Conservation (phyloP, 2,797 vertebrate genomes). For the Pogoniulus pusillus region DNA sequence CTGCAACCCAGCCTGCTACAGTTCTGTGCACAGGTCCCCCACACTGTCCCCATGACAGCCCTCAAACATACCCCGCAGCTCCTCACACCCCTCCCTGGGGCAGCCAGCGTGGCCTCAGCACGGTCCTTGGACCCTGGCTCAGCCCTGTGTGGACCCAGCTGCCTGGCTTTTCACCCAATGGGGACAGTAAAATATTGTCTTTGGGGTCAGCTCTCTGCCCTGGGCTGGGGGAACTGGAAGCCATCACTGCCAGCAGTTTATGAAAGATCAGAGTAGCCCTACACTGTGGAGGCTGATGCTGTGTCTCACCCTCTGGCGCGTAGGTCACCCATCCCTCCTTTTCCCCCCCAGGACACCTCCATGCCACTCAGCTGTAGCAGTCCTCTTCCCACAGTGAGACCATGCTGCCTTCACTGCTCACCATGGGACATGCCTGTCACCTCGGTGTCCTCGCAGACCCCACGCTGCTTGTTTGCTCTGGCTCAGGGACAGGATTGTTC, state of each 20-base stretch:
- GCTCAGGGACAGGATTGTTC: background rate
- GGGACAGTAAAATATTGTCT: background rate
- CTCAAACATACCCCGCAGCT: background rate
- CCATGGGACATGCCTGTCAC: background rate
- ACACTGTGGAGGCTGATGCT: background rate
- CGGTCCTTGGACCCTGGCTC: no score
- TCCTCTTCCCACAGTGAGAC: background rate
- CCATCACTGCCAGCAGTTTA: background rate
- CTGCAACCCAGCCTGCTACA: background rate
- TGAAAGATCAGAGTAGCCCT: background rate
- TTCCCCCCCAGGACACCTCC: background rate
- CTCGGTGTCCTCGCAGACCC: background rate
- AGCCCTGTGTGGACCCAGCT: background rate
- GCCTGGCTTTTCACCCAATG: background rate
- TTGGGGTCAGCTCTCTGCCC: background rate
- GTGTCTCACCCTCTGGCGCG: fast-evolving
- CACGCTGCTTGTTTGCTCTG: background rate
- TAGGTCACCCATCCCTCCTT: background rate
- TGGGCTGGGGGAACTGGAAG: background rate
- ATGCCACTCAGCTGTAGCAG: background rate
- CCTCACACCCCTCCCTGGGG: fast-evolving
- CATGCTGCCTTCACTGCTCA: background rate
- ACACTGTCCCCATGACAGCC: background rate
- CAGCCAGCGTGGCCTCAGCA: background rate
- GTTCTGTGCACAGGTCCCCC: background rate